Conservation (phyloP, 2,113 vertebrate species). For the Oryzias javanicus region DNA sequence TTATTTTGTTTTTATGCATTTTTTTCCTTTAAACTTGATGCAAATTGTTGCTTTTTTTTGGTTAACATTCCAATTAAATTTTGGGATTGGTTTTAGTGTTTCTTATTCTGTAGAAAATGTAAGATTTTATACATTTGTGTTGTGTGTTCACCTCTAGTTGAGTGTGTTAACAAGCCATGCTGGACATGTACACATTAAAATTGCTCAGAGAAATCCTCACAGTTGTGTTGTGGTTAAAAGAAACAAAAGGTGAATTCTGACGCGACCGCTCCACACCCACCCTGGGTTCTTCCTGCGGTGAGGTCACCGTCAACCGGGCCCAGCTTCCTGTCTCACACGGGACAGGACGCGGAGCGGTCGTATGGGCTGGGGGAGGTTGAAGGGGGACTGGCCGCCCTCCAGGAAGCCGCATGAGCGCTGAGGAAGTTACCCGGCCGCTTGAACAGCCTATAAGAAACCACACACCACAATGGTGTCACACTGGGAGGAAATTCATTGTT, state of each 20-base stretch:
- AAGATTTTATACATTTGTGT: slow-evolving; percentile 80
- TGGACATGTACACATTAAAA: slow-evolving; percentile 82
- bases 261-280: slow-evolving; percentile 25
- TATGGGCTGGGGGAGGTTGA: slow-evolving; percentile 28
- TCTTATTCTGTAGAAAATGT: slow-evolving; percentile 68
- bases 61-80: slow-evolving; percentile 76
- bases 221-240: background rate
- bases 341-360: slow-evolving; percentile 53
- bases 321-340: slow-evolving; percentile 74
- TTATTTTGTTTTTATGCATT: slow-evolving; percentile 53
- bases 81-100: slow-evolving; percentile 46
- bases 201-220: slow-evolving; percentile 30
- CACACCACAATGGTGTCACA: slow-evolving; percentile 17
- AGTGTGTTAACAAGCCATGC: slow-evolving; percentile 82
- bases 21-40: slow-evolving; percentile 43
- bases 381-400: slow-evolving; percentile 30
- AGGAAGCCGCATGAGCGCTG: slow-evolving; percentile 49
- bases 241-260: background rate
- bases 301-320: slow-evolving; percentile 65
- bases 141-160: slow-evolving; percentile 77
- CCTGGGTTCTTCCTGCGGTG: slow-evolving; percentile 62
- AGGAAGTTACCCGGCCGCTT: slow-evolving; percentile 37
- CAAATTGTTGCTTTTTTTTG: slow-evolving; percentile 41
- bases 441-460: slow-evolving; percentile 10
- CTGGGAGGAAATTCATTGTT: slow-evolving; percentile 56